Evolutionary conservation across 1,140 invertebrate species (phyloP).

Genomic region (Listronotus oregonensis): DNA sequence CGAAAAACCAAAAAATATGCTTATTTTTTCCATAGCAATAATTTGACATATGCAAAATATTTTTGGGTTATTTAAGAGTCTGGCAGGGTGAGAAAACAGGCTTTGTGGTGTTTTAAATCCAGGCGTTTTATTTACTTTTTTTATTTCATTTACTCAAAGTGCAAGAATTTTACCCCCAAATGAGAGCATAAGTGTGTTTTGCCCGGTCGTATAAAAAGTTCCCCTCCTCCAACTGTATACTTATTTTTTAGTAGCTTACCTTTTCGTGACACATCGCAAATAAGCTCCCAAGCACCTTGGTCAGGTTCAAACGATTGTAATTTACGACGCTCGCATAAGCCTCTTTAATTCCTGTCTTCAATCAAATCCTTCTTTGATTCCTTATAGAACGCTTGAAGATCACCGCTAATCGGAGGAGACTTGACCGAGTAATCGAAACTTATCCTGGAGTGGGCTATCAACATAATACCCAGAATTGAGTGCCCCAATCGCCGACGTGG

Average conservation of each 20-base stretch:
- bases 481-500: constrained; percentile 99
- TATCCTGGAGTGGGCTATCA: constrained; percentile 96
- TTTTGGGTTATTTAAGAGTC: no score
- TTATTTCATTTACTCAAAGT: no score
- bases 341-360: constrained; percentile 91
- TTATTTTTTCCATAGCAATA: no score
- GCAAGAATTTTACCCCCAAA: no score
- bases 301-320: constrained; percentile 86
- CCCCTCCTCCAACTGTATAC: no score
- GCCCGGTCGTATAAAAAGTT: no score
- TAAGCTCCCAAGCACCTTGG: constrained; percentile 92
- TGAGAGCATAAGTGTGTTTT: no score
- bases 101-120: no score
- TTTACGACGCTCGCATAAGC: constrained; percentile 95
- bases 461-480: constrained; percentile 99
- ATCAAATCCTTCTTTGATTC: constrained; percentile 97
- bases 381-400: constrained; percentile 89
- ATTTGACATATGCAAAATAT: no score
- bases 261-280: constrained; percentile 92
- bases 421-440: constrained; percentile 85
- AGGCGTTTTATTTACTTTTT: no score
- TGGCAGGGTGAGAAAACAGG: no score
- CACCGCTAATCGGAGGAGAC: constrained; percentile 88
- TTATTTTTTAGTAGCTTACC: constrained; percentile 58
- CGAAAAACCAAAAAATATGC: no score